Conservation (phyloP, 1,140 invertebrate genomes). For the Aradophagus sp. region DNA sequence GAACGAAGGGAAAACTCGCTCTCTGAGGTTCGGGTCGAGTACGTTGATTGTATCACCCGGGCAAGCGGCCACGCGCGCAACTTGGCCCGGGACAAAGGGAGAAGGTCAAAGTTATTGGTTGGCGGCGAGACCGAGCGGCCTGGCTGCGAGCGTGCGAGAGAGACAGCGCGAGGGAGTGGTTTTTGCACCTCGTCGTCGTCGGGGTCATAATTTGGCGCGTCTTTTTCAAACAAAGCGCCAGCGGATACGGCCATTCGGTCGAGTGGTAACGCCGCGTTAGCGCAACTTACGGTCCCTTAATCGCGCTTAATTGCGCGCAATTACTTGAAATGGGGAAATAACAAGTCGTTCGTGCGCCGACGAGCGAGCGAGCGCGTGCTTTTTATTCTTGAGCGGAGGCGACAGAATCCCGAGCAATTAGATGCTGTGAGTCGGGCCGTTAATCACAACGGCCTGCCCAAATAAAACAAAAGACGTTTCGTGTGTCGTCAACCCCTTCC, state of each 20-base stretch:
- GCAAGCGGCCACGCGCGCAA: neutral
- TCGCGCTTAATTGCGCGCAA: constrained; percentile 62
- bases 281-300: constrained; percentile 60
- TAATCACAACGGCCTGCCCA: constrained; percentile 54
- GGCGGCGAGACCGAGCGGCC: neutral
- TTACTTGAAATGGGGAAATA: constrained; percentile 65
- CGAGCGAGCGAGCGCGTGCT: constrained; percentile 41
- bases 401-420: constrained; percentile 59
- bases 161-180: constrained; percentile 21
- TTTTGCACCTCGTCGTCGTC: constrained; percentile 49
- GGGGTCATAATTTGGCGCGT: constrained; percentile 45
- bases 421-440: constrained; percentile 48
- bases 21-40: neutral
- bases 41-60: constrained; percentile 10
- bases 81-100: constrained; percentile 3
- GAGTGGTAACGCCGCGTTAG: constrained; percentile 57
- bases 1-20: no score
- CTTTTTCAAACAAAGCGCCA: constrained; percentile 55
- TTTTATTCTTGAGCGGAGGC: constrained; percentile 52
- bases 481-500: no score
- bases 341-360: constrained; percentile 58
- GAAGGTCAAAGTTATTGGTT: constrained; percentile 23
- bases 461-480: constrained; percentile 57
- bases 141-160: neutral
- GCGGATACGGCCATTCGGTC: constrained; percentile 59